Conservation (phyloP, 2,113 vertebrate genomes). For the Polypterus bichir region DNA sequence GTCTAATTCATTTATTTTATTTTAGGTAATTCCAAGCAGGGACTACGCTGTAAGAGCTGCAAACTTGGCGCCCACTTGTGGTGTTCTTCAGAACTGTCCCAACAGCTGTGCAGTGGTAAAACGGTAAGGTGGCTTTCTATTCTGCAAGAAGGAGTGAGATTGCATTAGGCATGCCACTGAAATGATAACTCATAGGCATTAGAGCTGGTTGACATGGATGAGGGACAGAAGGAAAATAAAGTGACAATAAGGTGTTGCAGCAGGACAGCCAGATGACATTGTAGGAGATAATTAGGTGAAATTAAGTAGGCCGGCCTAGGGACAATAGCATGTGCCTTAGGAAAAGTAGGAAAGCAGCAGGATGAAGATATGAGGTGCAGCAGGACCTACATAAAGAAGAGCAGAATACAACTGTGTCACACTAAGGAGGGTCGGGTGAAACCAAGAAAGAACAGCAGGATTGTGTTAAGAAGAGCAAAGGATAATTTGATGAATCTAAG, state of each 20-base stretch:
- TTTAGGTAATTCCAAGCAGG: constrained; percentile 81
- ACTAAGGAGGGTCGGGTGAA: too few species aligned
- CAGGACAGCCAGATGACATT: neutral
- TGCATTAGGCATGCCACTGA: neutral
- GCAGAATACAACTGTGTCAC: too few species aligned
- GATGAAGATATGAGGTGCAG: neutral
- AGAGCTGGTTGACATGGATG: neutral
- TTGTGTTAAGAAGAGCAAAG: too few species aligned
- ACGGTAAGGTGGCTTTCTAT: constrained; percentile 30
- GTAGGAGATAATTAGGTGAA: too few species aligned
- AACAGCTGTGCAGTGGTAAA: constrained; percentile 71
- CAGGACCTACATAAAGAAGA: neutral
- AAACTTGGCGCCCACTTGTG: constrained; percentile 78
- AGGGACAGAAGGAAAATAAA: neutral
- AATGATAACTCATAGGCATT: neutral
- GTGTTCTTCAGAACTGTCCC: constrained; percentile 77
- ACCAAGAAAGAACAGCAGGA: too few species aligned
- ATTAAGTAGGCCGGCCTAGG: too few species aligned
- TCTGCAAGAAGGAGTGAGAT: neutral
- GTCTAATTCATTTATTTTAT: neutral
- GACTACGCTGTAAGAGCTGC: constrained; percentile 74
- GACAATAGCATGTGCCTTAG: too few species aligned
- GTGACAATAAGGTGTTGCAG: neutral
- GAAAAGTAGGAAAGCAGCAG: neutral
- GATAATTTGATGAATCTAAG: too few species aligned